These are phyloP conservation scores for Teinopalpus imperialis DNA, from an alignment of 2,888 invertebrate genomes.

Conservation along the genomic window DNA sequence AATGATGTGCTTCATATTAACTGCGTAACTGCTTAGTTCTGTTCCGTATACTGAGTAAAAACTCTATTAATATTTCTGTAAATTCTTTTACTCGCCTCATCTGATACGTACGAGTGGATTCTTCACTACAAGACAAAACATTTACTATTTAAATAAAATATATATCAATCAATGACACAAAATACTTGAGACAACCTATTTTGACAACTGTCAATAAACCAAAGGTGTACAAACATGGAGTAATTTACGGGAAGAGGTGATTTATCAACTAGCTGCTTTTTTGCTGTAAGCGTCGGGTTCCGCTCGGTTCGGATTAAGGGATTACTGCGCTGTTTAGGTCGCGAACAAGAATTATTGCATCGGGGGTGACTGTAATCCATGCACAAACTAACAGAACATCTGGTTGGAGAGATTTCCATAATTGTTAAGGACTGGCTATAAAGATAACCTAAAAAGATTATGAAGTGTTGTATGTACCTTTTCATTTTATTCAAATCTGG, in stretches of 20 bases:
- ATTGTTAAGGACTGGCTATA: constrained; percentile 12
- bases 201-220: constrained; percentile 24
- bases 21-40: too few species aligned
- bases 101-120: too few species aligned
- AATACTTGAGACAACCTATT: constrained; percentile 23
- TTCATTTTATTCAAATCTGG: too few species aligned
- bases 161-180: constrained; percentile 19
- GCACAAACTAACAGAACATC: constrained; percentile 32
- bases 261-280: constrained; percentile 31
- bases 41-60: too few species aligned
- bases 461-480: too few species aligned
- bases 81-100: too few species aligned
- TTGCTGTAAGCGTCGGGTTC: constrained; percentile 12
- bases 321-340: constrained; percentile 35
- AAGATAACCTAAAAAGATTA: neutral
- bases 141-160: too few species aligned
- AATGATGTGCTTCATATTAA: too few species aligned
- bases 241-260: constrained; percentile 42
- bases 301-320: constrained; percentile 35
- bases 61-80: too few species aligned
- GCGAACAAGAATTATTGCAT: constrained; percentile 23
- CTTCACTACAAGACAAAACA: too few species aligned
- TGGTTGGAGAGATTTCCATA: constrained; percentile 27
- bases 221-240: constrained; percentile 42
- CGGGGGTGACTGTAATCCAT: constrained; percentile 36